Conservation (phyloP, 2,113 vertebrate genomes). For the Gallinago media region DNA sequence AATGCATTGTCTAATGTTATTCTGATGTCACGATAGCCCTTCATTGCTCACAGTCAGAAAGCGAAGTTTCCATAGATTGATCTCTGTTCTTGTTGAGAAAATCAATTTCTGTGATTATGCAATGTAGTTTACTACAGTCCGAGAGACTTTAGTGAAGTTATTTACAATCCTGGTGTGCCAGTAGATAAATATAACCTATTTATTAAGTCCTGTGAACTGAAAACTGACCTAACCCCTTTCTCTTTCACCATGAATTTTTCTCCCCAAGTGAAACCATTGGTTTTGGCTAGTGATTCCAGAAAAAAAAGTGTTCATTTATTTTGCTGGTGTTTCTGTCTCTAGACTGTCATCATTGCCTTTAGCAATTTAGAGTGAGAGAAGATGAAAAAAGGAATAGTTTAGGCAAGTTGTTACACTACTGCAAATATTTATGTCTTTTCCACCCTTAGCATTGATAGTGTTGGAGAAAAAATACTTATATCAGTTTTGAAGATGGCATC, state of each 20-base stretch:
- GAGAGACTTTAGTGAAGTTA: neutral
- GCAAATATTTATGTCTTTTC: neutral
- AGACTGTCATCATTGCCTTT: neutral
- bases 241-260: neutral
- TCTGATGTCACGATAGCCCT: neutral
- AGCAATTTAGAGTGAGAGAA: neutral
- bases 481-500: neutral
- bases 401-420: neutral
- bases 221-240: neutral
- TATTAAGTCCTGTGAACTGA: neutral
- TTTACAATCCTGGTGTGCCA: neutral
- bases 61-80: neutral
- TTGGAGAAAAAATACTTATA: neutral
- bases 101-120: conserved; percentile 22
- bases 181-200: neutral
- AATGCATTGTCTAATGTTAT: neutral
- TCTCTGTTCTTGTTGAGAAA: conserved; percentile 2
- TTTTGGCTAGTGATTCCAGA: neutral
- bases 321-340: neutral
- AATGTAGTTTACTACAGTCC: neutral
- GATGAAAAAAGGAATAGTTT: neutral
- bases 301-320: neutral
- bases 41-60: neutral
- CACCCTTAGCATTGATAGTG: neutral
- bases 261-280: neutral